Evolutionary conservation across 2,797 vertebrate species (phyloP).

Genomic region (Typhlichthys subterraneus): DNA sequence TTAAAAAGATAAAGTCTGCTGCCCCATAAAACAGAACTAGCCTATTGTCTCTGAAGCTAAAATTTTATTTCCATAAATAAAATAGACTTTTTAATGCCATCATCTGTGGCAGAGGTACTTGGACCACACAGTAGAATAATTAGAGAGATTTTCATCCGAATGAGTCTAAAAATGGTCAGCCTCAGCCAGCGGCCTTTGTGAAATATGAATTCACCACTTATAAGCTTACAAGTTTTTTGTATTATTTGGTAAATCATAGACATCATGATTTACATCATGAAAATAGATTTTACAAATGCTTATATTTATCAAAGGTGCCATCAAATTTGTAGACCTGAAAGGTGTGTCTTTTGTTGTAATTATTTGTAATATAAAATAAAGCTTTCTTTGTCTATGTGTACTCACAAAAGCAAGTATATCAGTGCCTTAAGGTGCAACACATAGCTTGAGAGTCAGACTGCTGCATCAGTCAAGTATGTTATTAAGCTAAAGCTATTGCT

Average conservation of each 20-base stretch:
- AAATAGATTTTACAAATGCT: too few species aligned
- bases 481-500: constrained; percentile 29
- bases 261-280: constrained; percentile 42
- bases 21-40: constrained; percentile 70
- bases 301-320: too few species aligned
- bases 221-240: constrained; percentile 50
- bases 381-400: too few species aligned
- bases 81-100: constrained; percentile 72
- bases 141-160: constrained; percentile 66
- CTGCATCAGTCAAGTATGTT: constrained; percentile 23
- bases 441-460: constrained; percentile 34
- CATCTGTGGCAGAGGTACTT: constrained; percentile 57
- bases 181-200: constrained; percentile 61
- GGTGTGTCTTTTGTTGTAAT: constrained; percentile 38
- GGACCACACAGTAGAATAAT: constrained; percentile 66
- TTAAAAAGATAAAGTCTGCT: constrained; percentile 80
- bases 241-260: constrained; percentile 48
- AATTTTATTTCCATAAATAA: constrained; percentile 77
- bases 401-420: too few species aligned
- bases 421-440: constrained; percentile 26
- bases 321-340: constrained; percentile 27
- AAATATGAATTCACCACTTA: too few species aligned
- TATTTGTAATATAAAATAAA: too few species aligned
- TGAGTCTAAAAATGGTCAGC: constrained; percentile 65
- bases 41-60: constrained; percentile 75